Conservation (phyloP, 2,113 vertebrate species). For the Electrona antarctica region DNA sequence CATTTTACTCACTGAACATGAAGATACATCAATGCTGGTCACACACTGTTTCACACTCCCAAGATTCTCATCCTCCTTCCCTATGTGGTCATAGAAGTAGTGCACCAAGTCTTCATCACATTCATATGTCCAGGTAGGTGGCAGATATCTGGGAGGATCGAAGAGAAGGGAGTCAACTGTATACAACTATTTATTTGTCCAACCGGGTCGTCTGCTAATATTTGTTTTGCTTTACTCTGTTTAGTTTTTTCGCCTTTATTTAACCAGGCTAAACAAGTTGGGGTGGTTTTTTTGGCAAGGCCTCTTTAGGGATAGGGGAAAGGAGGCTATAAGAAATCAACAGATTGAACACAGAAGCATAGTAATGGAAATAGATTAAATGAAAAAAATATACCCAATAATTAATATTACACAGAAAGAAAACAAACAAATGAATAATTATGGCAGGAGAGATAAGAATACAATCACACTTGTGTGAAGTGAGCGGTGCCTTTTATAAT, state of each 20-base stretch:
- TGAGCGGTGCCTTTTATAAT: no score
- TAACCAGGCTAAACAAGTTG: no score
- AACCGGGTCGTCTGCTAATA: not conserved
- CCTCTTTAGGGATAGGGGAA: no score
- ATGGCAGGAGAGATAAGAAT: no score
- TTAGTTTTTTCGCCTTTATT: not conserved
- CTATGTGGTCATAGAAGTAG: slow-evolving; percentile 93
- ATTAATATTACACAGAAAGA: no score
- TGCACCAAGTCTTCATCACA: slow-evolving; percentile 97
- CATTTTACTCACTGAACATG: slow-evolving; percentile 83
- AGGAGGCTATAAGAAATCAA: no score
- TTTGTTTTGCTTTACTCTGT: not conserved
- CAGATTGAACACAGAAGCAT: no score
- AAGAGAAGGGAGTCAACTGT: not conserved
- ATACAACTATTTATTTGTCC: slow-evolving; percentile 4
- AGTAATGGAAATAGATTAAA: no score
- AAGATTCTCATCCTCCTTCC: slow-evolving; percentile 95
- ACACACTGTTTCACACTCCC: slow-evolving; percentile 96
- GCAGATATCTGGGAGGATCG: slow-evolving; percentile 81
- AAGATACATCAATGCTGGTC: slow-evolving; percentile 95
- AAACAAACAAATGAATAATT: no score
- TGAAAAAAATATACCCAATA: no score
- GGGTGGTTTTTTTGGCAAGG: no score
- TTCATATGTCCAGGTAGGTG: slow-evolving; percentile 94
- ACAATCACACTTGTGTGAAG: no score